phyloP scores from a whole-genome alignment of 1,140 invertebrate genomes.

The Chironomus striatipennis region DNA sequence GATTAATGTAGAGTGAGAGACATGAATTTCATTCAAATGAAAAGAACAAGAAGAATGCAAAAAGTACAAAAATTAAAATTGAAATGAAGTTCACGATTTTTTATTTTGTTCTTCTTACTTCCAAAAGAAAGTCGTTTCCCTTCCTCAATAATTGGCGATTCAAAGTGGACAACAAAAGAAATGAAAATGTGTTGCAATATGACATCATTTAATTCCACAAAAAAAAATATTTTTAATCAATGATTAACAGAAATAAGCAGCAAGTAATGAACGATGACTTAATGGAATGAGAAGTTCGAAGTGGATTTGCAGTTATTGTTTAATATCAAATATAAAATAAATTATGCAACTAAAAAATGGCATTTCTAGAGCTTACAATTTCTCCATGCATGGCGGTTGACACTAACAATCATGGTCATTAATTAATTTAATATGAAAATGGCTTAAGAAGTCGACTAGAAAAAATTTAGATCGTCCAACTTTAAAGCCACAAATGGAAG shows the following conservation, averaged over 20 bases:
- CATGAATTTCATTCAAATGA: background rate
- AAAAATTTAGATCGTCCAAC: too few relatives aligned
- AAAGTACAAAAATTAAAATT: background rate
- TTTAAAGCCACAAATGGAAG: background rate
- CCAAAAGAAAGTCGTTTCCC: background rate
- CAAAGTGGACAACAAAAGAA: background rate
- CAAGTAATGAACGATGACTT: too few relatives aligned
- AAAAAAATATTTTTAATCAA: background rate
- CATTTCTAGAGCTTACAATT: background rate
- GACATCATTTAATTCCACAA: background rate
- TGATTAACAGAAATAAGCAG: background rate
- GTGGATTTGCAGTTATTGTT: background rate
- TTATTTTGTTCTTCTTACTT: background rate
- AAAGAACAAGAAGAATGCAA: background rate
- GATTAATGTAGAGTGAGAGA: too few relatives aligned
- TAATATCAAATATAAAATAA: background rate
- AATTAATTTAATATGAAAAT: background rate
- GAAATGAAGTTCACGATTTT: conserved; percentile 13
- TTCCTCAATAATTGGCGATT: background rate
- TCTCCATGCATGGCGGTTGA: background rate
- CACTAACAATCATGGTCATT: background rate
- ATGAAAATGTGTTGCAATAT: background rate
- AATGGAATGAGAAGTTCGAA: background rate
- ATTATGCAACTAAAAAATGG: background rate
- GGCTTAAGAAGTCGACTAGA: too few relatives aligned